phyloP scores from a whole-genome alignment of 2,113 vertebrate genomes.

The Psilopogon haemacephalus region DNA sequence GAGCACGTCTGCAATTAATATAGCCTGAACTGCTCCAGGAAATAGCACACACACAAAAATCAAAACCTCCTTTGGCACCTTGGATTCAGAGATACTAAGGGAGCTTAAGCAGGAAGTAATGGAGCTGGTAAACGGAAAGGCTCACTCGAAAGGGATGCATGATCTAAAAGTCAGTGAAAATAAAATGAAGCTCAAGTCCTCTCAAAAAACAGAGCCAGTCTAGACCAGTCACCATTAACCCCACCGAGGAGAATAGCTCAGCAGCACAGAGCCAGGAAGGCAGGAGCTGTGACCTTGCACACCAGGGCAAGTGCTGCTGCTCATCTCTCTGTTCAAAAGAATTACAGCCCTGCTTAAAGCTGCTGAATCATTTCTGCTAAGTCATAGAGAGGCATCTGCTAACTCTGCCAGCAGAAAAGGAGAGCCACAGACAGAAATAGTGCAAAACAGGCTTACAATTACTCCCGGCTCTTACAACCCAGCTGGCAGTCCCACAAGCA shows the following conservation, averaged over 20 bases:
- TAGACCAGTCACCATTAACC: not conserved
- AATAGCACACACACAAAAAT: not conserved
- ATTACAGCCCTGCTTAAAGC: not conserved
- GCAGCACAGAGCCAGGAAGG: not conserved
- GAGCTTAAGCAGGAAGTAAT: not conserved
- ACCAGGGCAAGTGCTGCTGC: not conserved
- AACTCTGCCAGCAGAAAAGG: not conserved
- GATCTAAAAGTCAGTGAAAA: not conserved
- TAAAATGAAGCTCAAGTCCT: not conserved
- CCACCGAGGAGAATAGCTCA: not conserved
- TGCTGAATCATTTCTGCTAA: not conserved
- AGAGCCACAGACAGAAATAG: not conserved
- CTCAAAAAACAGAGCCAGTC: not conserved
- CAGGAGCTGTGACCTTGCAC: not conserved
- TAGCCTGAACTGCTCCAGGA: not conserved
- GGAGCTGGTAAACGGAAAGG: not conserved
- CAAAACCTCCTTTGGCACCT: not conserved
- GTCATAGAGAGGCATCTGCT: not conserved
- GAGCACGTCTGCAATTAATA: not conserved
- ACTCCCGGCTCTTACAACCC: not conserved
- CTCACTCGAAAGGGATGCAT: not conserved
- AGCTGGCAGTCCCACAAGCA: not conserved
- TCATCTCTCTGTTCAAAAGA: not conserved
- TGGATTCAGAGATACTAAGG: not conserved
- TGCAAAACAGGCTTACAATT: not conserved